A percentile compares a stretch with the other conserved stretches of the same genome.
These are phyloP conservation scores for Clarias batrachus DNA, from an alignment of 2,113 vertebrate species.

Conservation along the genomic window DNA sequence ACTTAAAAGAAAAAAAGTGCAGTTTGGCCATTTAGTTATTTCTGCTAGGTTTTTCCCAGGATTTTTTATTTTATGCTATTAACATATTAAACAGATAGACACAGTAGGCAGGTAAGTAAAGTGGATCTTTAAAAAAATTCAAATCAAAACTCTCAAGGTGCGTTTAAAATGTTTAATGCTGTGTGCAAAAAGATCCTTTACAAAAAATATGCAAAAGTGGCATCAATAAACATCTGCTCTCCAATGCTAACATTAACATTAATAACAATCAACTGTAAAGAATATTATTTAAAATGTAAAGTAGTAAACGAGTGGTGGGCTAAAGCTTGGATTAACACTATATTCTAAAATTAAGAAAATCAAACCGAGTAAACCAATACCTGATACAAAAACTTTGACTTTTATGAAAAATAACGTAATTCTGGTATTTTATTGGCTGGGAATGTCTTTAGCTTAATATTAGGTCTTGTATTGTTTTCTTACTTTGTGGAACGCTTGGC, in stretches of 20 bases:
- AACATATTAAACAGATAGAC: not conserved
- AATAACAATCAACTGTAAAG: not conserved
- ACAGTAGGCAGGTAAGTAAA: not conserved
- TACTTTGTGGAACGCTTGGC: not conserved
- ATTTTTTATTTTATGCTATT: not conserved
- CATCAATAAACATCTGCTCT: not conserved
- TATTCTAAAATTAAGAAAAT: not conserved
- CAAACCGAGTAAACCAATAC: not conserved
- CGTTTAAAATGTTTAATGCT: constrained; percentile 44
- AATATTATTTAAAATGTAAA: not conserved
- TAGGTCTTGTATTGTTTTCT: not conserved
- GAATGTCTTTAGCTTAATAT: not conserved
- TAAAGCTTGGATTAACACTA: not conserved
- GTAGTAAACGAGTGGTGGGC: not conserved
- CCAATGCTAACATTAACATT: not conserved
- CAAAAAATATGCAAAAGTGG: constrained; percentile 16
- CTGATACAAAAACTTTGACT: not conserved
- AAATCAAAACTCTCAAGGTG: not conserved
- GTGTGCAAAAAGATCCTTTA: constrained; percentile 22
- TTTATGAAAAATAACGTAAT: not conserved
- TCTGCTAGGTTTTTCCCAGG: not conserved
- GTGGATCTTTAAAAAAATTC: not conserved
- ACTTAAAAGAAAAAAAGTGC: no score
- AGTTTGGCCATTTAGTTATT: no score
- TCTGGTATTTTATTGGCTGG: not conserved